These are phyloP conservation scores for Pseudopodoces humilis DNA, from an alignment of 2,113 vertebrate species.

Conservation along the genomic window DNA sequence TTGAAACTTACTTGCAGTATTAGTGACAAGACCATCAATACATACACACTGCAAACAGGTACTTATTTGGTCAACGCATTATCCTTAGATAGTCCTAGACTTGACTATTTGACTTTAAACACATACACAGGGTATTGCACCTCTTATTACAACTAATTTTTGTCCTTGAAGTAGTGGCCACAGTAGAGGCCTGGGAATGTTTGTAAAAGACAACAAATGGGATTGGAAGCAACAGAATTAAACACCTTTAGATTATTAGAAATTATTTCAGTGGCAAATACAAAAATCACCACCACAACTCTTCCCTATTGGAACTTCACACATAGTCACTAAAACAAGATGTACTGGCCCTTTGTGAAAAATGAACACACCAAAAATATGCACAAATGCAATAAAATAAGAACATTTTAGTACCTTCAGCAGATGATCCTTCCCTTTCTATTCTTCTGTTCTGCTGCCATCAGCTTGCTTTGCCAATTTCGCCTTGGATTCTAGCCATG, in stretches of 20 bases:
- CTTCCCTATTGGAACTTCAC: neutral
- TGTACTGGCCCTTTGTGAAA: neutral
- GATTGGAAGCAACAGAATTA: neutral
- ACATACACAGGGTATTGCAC: neutral
- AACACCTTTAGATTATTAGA: neutral
- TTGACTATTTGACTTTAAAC: neutral
- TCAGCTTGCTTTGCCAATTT: neutral
- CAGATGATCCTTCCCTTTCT: neutral
- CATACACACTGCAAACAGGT: neutral
- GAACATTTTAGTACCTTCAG: constrained; percentile 42
- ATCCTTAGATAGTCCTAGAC: neutral
- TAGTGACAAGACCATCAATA: neutral
- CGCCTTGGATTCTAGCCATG: neutral
- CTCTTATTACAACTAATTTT: neutral
- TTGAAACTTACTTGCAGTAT: neutral
- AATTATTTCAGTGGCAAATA: neutral
- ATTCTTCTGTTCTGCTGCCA: constrained; percentile 37
- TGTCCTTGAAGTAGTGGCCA: neutral
- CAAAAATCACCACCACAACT: neutral
- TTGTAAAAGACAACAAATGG: neutral
- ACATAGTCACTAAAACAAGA: neutral
- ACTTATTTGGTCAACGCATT: neutral
- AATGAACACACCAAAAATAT: neutral
- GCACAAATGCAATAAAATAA: neutral
- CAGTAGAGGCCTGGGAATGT: neutral